Evolutionary conservation across 2,888 invertebrate species (phyloP), one percentile per base, ranked within the genome.

Genomic region (Nasonovia ribisnigri): DNA sequence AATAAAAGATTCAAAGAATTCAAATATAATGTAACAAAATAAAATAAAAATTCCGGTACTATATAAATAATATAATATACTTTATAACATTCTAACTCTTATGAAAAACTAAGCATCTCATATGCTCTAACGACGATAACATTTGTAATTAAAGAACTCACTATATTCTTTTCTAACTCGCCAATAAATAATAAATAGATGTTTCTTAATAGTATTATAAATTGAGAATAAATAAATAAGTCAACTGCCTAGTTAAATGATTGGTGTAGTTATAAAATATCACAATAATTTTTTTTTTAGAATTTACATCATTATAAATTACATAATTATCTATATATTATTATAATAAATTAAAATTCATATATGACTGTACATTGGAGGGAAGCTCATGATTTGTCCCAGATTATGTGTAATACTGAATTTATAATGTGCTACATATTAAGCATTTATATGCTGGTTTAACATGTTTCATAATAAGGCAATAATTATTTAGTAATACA

Each of bases 321-420:
- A 77, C 54, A 84, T 92, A 51, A 87, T 92, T 67, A 60, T 48
- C 54, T 77, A 88, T 77, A 88, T 67, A 88, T 84, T 67, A 88
- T 84, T 77, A 77, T 77, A 92, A 92, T 92, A 90, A 84, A 46
- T 89, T 84, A 93, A 46, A 90, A 84, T 84, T 92, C 26, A 89
- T 92, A 54, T 77, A 43, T 43, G 29, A 88, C 43, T 88, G 46
- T 90, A 90, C 84, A 93, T 57, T 60, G 89, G 67, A 93, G 46
- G 93, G 93, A 86, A 93, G 77, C 54, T 93, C 93, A 93, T 93
- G 93, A 93, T 93, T 93, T 93, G 90, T 90, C 90, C 93, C 90
- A 93, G 90, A 86, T 48, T 84, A 77, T 67, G 86, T 87, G 42
- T 84, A 93, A 93, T 93, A 93, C 89, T 93, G 93, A 84, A 84